A percentile compares a stretch with the other conserved stretches of the same genome.
Evolutionary conservation across 64 coral and sea anemone genomes (phyloP).

Genomic region (Dendrophyllia cribrosa): DNA sequence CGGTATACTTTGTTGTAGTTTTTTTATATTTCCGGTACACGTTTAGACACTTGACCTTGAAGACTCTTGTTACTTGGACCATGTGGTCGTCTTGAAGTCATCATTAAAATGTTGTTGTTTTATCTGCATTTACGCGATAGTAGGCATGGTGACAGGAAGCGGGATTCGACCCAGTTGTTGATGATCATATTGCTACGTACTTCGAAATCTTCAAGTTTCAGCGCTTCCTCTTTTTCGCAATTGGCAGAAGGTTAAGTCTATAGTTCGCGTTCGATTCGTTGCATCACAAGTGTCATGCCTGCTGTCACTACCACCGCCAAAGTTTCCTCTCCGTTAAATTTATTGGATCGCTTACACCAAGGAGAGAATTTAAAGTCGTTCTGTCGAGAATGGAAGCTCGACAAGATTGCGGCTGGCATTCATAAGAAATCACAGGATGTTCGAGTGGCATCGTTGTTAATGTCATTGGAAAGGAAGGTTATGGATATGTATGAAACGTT

Average conservation of each 20-base stretch:
- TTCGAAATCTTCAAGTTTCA: slow-evolving; percentile 2
- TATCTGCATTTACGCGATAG: no score
- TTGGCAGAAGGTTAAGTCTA: slow-evolving; percentile 37
- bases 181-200: no score
- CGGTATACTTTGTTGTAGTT: no score
- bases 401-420: slow-evolving; percentile 41
- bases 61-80: no score
- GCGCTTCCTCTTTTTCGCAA: slow-evolving; percentile 28
- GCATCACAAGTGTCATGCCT: slow-evolving; percentile 10
- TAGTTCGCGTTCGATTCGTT: slow-evolving; percentile 41
- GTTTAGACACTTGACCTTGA: no score
- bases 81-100: no score
- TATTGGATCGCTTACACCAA: slow-evolving; percentile 36
- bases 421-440: slow-evolving; percentile 33
- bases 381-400: slow-evolving; percentile 19
- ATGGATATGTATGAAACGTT: slow-evolving; percentile 55
- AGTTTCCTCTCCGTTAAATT: slow-evolving; percentile 42
- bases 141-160: no score
- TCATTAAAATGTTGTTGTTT: no score
- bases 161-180: no score
- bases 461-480: slow-evolving; percentile 45
- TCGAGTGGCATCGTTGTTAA: slow-evolving; percentile 55
- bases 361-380: slow-evolving; percentile 56
- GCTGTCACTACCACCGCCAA: slow-evolving; percentile 49
- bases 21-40: no score